A percentile compares a stretch with the other conserved stretches of the same genome.
Conservation (phyloP, 2,888 invertebrate genomes). For the Drosophila quasianomalipes region DNA sequence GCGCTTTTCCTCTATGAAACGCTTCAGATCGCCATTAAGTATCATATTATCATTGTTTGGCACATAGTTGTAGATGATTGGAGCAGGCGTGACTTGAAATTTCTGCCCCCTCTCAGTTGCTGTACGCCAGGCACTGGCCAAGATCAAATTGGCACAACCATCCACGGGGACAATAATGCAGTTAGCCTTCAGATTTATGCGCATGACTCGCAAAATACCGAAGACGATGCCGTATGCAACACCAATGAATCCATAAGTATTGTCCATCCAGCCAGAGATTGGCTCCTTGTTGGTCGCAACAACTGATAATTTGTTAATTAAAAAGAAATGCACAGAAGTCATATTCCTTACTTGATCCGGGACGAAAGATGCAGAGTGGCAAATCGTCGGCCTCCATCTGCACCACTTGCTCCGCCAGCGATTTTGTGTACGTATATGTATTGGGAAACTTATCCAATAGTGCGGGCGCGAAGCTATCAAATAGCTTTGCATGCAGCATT, state of each 20-base stretch:
- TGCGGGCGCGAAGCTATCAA: slow-evolving; percentile 79
- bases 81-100: slow-evolving; percentile 30
- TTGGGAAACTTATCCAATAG: slow-evolving; percentile 86
- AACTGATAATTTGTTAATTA: slow-evolving; percentile 28
- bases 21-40: slow-evolving; percentile 90
- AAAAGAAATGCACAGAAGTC: background rate
- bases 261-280: slow-evolving; percentile 89
- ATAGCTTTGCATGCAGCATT: slow-evolving; percentile 76
- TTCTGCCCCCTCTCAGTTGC: slow-evolving; percentile 48
- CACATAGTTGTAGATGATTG: slow-evolving; percentile 91
- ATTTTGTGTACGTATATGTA: slow-evolving; percentile 91
- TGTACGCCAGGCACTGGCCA: slow-evolving; percentile 85
- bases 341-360: slow-evolving; percentile 81
- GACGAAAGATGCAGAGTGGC: slow-evolving; percentile 89
- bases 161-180: slow-evolving; percentile 86
- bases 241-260: slow-evolving; percentile 88
- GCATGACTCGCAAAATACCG: slow-evolving; percentile 87
- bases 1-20: background rate
- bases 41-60: slow-evolving; percentile 92
- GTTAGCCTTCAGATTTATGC: slow-evolving; percentile 70
- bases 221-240: slow-evolving; percentile 86
- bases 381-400: slow-evolving; percentile 87
- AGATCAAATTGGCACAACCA: slow-evolving; percentile 85
- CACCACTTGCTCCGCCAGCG: slow-evolving; percentile 89
- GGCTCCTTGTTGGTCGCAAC: slow-evolving; percentile 86